A percentile compares a stretch with the other conserved stretches of the same genome.
Conservation (phyloP, 2,113 vertebrate genomes). For the Corythornis madagascariensis region DNA sequence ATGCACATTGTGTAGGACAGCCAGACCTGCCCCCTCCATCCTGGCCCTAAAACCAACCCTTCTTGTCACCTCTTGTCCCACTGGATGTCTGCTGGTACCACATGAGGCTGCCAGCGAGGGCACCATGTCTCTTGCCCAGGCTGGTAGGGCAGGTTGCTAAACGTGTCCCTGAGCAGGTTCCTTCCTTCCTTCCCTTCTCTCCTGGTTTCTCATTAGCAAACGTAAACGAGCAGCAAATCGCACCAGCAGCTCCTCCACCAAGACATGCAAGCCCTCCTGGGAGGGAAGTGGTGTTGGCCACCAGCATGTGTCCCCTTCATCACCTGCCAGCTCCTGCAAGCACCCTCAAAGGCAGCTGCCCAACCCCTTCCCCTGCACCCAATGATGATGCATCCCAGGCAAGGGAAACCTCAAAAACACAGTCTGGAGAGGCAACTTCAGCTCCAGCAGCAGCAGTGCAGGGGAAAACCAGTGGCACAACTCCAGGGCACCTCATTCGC, state of each 20-base stretch:
- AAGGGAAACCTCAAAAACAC: background rate
- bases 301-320: fast-evolving
- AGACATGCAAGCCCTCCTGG: background rate
- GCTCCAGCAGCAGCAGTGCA: background rate
- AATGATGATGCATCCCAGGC: fast-evolving
- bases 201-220: constrained; percentile 7
- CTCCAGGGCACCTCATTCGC: background rate
- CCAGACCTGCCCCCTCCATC: background rate
- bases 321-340: background rate
- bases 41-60: background rate
- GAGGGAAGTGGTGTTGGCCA: background rate
- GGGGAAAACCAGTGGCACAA: fast-evolving
- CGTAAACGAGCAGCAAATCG: background rate
- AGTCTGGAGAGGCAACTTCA: background rate
- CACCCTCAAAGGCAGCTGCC: background rate
- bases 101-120: background rate
- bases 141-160: background rate
- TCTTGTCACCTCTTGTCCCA: background rate
- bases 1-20: background rate
- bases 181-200: background rate
- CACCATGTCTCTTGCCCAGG: background rate
- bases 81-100: fast-evolving
- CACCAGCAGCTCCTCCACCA: background rate
- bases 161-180: constrained; percentile 1
- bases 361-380: background rate